A percentile compares a stretch with the other conserved stretches of the same genome.
Evolutionary conservation across 2,888 invertebrate genomes (phyloP).

Genomic region (Volucella zonaria): DNA sequence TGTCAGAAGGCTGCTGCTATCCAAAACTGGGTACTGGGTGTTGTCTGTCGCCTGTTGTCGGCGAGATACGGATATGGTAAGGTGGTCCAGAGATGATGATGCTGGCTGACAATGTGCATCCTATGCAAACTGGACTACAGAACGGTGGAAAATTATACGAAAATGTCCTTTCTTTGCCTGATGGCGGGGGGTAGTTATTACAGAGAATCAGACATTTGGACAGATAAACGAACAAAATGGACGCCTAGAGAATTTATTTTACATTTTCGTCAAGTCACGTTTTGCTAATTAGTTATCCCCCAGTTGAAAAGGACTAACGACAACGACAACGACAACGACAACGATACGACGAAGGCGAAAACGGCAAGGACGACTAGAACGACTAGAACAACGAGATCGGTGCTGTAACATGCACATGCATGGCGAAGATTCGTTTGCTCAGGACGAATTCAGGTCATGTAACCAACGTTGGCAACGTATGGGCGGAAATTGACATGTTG

Average conservation of each 20-base stretch:
- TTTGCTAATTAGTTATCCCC: conserved; percentile 62
- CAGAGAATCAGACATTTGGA: conserved; percentile 35
- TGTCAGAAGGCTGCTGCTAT: conserved; percentile 40
- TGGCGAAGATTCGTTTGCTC: not conserved
- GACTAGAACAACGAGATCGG: no score
- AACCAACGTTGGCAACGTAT: conserved; percentile 6
- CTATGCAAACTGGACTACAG: conserved; percentile 16
- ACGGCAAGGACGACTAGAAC: no score
- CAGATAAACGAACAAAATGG: conserved; percentile 65
- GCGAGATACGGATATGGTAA: not conserved
- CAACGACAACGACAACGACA: not conserved
- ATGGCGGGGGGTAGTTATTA: conserved; percentile 40
- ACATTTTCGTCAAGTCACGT: conserved; percentile 66
- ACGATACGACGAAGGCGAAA: no score
- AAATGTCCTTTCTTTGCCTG: conserved; percentile 22
- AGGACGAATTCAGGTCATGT: conserved; percentile 36
- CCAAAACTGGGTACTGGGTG: not conserved
- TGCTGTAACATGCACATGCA: conserved; percentile 26
- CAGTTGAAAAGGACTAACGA: conserved; percentile 46
- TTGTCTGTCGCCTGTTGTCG: not conserved
- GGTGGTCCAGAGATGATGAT: conserved; percentile 18
- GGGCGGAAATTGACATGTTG: conserved; percentile 49
- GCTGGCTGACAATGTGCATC: conserved; percentile 41
- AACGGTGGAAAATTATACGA: conserved; percentile 40
- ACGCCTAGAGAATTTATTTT: conserved; percentile 57